Conservation (phyloP, 2,113 vertebrate species). For the Triplophysa dalaica region DNA sequence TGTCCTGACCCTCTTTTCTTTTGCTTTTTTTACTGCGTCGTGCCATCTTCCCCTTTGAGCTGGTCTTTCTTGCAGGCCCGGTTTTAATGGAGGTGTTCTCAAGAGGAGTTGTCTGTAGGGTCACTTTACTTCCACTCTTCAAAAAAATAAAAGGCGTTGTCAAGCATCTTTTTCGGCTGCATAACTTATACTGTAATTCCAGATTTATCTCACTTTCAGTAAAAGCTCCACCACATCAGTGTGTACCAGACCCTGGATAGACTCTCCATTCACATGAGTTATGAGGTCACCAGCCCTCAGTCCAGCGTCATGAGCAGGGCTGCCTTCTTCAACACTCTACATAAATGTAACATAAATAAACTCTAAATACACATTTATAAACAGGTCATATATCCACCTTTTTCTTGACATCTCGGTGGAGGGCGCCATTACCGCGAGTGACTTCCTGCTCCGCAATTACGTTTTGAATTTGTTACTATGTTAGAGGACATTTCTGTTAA, state of each 20-base stretch:
- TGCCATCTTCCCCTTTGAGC: constrained; percentile 88
- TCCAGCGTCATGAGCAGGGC: constrained; percentile 88
- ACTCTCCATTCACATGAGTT: constrained; percentile 91
- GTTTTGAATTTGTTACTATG: too few relatives aligned
- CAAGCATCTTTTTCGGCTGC: not conserved
- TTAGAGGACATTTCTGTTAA: too few relatives aligned
- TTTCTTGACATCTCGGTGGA: too few relatives aligned
- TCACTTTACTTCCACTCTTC: constrained; percentile 89
- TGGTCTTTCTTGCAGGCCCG: constrained; percentile 86
- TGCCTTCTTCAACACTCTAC: constrained; percentile 89
- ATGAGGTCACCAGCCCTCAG: constrained; percentile 88
- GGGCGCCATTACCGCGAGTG: too few relatives aligned
- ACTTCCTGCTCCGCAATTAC: too few relatives aligned
- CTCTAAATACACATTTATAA: constrained; percentile 22
- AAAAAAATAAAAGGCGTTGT: not conserved
- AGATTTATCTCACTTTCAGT: constrained; percentile 81
- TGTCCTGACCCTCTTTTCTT: constrained; percentile 85
- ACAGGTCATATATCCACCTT: not conserved
- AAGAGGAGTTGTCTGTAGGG: constrained; percentile 86
- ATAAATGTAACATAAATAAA: constrained; percentile 24
- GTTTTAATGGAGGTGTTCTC: constrained; percentile 95
- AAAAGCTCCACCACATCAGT: constrained; percentile 91
- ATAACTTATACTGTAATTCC: not conserved
- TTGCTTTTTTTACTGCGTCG: constrained; percentile 87
- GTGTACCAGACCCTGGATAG: constrained; percentile 89